A percentile compares a stretch with the other conserved stretches of the same genome.
Evolutionary conservation across 2,888 invertebrate species (phyloP).

Genomic region (Lasioglossum zephyrum): DNA sequence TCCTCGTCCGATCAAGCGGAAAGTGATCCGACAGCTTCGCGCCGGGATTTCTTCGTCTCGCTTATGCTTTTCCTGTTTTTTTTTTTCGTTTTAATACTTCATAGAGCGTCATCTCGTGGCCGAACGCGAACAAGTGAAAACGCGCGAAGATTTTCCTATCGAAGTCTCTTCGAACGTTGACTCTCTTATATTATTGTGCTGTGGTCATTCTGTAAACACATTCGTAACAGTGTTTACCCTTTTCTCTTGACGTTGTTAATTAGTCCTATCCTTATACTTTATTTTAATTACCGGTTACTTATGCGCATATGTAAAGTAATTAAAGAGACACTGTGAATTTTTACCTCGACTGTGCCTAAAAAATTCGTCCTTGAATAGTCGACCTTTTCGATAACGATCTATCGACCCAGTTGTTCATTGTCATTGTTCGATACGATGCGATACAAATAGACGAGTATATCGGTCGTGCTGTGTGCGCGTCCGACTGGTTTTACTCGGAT

Average conservation of each 20-base stretch:
- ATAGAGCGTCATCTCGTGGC: background rate
- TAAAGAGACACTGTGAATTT: background rate
- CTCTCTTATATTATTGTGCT: background rate
- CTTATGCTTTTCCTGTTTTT: background rate
- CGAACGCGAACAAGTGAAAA: background rate
- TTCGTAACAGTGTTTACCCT: background rate
- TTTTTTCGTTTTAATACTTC: background rate
- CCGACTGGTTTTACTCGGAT: background rate
- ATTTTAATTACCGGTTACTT: background rate
- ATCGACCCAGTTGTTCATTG: background rate
- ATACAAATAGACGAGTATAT: background rate
- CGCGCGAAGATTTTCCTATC: background rate
- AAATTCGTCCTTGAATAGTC: background rate
- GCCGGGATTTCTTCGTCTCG: background rate
- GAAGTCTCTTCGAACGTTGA: background rate
- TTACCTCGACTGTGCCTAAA: background rate
- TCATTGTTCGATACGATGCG: background rate
- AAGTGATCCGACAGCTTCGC: slow-evolving; percentile 33
- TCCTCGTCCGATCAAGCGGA: background rate
- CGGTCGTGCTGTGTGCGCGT: background rate
- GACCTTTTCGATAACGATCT: background rate
- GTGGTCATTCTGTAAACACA: background rate
- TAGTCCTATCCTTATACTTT: background rate
- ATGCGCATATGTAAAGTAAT: background rate
- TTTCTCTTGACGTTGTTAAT: background rate